phyloP scores from a whole-genome alignment of 2,888 invertebrate genomes.

The Cactoblastis cactorum region DNA sequence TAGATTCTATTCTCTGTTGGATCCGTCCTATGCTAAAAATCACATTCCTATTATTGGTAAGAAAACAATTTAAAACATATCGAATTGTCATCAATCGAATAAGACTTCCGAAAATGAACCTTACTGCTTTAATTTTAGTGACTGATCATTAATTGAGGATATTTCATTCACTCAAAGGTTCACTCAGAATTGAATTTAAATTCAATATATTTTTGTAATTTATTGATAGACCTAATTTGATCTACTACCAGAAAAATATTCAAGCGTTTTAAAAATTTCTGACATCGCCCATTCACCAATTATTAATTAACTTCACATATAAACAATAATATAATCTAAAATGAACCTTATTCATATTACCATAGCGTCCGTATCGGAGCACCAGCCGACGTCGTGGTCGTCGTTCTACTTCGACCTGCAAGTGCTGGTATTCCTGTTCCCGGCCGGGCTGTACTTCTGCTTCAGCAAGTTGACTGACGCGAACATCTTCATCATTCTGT shows the following conservation, averaged over 20 bases:
- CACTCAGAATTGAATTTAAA: too few species aligned
- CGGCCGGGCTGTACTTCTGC: constrained; percentile 98
- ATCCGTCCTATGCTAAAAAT: constrained; percentile 98
- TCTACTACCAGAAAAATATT: too few species aligned
- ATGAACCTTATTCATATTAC: not conserved
- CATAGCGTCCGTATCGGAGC: constrained; percentile 93
- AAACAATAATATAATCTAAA: too few species aligned
- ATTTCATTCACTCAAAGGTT: too few species aligned
- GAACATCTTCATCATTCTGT: constrained; percentile 98
- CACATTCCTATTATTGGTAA: constrained; percentile 97
- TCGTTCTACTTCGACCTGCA: constrained; percentile 99
- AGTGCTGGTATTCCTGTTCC: constrained; percentile 96
- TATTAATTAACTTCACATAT: too few species aligned
- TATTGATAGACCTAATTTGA: too few species aligned
- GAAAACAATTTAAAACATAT: constrained; percentile 18
- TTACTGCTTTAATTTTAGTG: not conserved
- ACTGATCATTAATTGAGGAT: too few species aligned
- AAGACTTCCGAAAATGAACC: not conserved
- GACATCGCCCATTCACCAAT: too few species aligned
- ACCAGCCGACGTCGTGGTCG: constrained; percentile 99
- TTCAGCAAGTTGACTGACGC: constrained; percentile 96
- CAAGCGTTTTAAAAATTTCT: too few species aligned
- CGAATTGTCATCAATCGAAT: too few species aligned
- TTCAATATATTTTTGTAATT: too few species aligned
- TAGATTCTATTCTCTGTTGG: constrained; percentile 96